These are phyloP conservation scores for Drosophila tanythrix DNA, from an alignment of 2,888 invertebrate genomes.

Conservation along the genomic window DNA sequence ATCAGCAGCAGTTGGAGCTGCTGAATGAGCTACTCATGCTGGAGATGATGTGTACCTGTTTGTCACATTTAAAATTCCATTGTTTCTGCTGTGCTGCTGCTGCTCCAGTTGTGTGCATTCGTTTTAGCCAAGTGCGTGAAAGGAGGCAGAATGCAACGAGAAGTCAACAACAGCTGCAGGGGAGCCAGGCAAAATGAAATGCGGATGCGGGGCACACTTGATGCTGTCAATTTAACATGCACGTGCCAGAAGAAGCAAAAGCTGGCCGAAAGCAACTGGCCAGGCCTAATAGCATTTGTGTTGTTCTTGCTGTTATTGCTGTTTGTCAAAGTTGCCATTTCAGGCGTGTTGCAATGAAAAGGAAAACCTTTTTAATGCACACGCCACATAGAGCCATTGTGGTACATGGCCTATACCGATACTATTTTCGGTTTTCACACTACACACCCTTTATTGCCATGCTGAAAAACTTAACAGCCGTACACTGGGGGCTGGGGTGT, in stretches of 20 bases:
- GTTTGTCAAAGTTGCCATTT: constrained; percentile 81
- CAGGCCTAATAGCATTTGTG: constrained; percentile 30
- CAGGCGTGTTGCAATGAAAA: constrained; percentile 78
- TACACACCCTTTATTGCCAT: constrained; percentile 11
- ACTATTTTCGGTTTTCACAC: constrained; percentile 40
- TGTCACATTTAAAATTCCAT: constrained; percentile 75
- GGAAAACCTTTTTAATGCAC: constrained; percentile 70
- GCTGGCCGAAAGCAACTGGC: constrained; percentile 15
- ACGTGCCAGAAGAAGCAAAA: constrained; percentile 7
- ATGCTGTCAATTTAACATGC: constrained; percentile 54
- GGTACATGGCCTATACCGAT: constrained; percentile 19
- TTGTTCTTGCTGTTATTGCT: constrained; percentile 54
- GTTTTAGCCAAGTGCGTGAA: constrained; percentile 48
- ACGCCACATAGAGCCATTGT: constrained; percentile 19
- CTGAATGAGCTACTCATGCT: constrained; percentile 18
- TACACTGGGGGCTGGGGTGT: constrained; percentile 50
- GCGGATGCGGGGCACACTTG: background rate
- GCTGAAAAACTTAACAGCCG: constrained; percentile 56
- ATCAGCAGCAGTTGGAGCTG: background rate
- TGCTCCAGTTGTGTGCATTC: constrained; percentile 31
- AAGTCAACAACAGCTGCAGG: constrained; percentile 46
- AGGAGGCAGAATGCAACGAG: constrained; percentile 24
- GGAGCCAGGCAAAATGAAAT: constrained; percentile 18
- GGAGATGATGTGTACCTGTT: constrained; percentile 54
- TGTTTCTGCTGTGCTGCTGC: constrained; percentile 52